These are phyloP conservation scores for Oreohelix idahoensis DNA, from an alignment of 1,140 invertebrate species.

Conservation along the genomic window DNA sequence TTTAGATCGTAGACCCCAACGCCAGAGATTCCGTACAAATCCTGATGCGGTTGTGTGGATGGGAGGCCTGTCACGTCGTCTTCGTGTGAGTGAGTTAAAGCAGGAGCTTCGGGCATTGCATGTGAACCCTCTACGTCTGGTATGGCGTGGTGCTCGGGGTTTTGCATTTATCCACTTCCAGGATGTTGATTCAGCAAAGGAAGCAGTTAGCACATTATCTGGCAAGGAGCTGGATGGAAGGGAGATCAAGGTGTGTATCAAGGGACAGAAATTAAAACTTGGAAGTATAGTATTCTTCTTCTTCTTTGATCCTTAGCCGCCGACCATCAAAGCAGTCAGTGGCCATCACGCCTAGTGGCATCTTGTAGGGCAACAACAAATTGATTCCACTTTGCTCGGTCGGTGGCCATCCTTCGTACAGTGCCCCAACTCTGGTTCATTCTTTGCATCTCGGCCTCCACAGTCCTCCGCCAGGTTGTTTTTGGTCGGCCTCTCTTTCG, in stretches of 20 bases:
- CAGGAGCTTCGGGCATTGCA: conserved; percentile 56
- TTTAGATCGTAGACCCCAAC: conserved; percentile 42
- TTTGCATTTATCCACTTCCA: conserved; percentile 65
- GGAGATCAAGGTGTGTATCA: conserved; percentile 53
- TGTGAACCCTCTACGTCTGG: conserved; percentile 65
- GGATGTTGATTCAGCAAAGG: conserved; percentile 54
- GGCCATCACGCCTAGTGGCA: too few relatives aligned
- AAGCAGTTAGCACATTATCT: conserved; percentile 53
- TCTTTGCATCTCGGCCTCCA: too few relatives aligned
- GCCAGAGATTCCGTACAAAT: conserved; percentile 46
- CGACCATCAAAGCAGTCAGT: too few relatives aligned
- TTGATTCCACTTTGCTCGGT: too few relatives aligned
- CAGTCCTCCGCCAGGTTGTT: too few relatives aligned
- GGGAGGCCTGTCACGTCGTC: conserved; percentile 60
- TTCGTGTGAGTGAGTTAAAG: conserved; percentile 65
- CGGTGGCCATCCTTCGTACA: too few relatives aligned
- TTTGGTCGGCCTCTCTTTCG: too few relatives aligned
- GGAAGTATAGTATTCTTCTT: too few relatives aligned
- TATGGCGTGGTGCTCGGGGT: conserved; percentile 62
- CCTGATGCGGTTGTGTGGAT: conserved; percentile 58
- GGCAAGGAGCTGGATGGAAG: conserved; percentile 60
- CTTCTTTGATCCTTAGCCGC: too few relatives aligned
- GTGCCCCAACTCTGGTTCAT: too few relatives aligned
- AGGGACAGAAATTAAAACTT: too few relatives aligned
- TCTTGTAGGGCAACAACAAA: too few relatives aligned